Conservation (phyloP, 2,113 vertebrate species). For the Toxostoma redivivum region DNA sequence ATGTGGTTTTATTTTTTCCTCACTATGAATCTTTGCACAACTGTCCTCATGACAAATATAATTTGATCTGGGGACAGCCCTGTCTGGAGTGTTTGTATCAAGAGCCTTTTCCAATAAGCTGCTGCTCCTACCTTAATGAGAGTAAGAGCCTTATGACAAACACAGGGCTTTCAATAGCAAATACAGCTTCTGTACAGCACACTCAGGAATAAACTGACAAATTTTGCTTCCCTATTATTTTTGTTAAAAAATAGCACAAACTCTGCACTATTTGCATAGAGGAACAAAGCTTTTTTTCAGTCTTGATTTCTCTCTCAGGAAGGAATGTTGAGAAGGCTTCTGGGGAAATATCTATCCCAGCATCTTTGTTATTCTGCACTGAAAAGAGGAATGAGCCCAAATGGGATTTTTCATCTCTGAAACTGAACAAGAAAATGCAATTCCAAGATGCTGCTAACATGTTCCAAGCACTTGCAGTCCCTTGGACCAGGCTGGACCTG, state of each 20-base stretch:
- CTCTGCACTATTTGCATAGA: not conserved
- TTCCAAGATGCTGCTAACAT: not conserved
- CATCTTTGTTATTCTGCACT: not conserved
- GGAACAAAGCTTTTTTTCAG: not conserved
- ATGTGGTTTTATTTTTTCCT: not conserved
- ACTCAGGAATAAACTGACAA: not conserved
- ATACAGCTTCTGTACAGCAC: not conserved
- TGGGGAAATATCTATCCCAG: not conserved
- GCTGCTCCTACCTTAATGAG: slow-evolving; percentile 3
- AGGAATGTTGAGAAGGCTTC: not conserved
- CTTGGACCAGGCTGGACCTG: not conserved
- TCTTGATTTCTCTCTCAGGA: not conserved
- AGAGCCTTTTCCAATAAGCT: slow-evolving; percentile 14
- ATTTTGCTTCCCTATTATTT: not conserved
- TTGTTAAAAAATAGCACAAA: not conserved
- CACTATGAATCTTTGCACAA: slow-evolving; percentile 27
- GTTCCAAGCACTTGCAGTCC: not conserved
- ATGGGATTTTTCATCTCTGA: not conserved
- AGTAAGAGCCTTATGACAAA: slow-evolving; percentile 14
- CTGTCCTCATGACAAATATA: slow-evolving; percentile 33
- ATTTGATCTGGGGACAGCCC: slow-evolving; percentile 38
- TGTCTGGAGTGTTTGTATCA: slow-evolving; percentile 9
- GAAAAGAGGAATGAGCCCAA: not conserved
- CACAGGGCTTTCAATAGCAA: not conserved
- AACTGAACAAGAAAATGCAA: not conserved